These are phyloP conservation scores for Sarcophaga variegata DNA, from an alignment of 2,888 invertebrate species.

Conservation along the genomic window DNA sequence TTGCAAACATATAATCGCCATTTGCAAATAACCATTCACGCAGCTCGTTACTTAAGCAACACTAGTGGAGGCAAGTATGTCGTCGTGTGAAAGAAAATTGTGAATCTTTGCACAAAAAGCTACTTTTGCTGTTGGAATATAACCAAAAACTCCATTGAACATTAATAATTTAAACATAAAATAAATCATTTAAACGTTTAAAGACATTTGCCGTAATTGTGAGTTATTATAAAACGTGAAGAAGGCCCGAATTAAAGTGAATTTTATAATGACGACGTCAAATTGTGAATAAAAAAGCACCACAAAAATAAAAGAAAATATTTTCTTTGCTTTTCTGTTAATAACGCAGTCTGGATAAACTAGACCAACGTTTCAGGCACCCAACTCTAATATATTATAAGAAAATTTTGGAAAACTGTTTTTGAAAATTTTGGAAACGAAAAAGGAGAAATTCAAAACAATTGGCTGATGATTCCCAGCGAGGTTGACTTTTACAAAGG, in stretches of 20 bases:
- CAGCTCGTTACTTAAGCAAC: conserved; percentile 73
- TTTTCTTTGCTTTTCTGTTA: background rate
- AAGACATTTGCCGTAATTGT: background rate
- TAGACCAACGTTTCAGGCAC: too few species aligned
- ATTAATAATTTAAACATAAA: conserved; percentile 4
- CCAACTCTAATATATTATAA: too few species aligned
- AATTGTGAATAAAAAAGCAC: conserved; percentile 40
- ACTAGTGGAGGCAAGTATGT: conserved; percentile 66
- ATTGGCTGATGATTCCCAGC: conserved; percentile 6
- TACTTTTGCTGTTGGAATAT: conserved; percentile 54
- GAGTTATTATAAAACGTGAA: background rate
- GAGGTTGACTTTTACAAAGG: conserved; percentile 48
- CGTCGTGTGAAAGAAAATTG: conserved; percentile 74
- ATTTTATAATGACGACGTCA: conserved; percentile 40
- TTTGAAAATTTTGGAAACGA: background rate
- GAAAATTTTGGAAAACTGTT: too few species aligned
- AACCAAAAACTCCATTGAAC: conserved; percentile 42
- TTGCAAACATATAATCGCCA: conserved; percentile 7
- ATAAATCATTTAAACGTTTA: conserved; percentile 19
- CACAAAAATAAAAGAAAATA: conserved; percentile 33
- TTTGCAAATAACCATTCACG: conserved; percentile 28
- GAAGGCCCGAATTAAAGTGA: conserved; percentile 9
- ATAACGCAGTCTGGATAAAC: conserved; percentile 45
- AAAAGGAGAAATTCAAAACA: conserved; percentile 11
- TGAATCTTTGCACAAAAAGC: conserved; percentile 67